These are phyloP conservation scores for Erinaceus europaeus DNA, from an alignment of 2,113 vertebrate genomes.

Conservation along the genomic window DNA sequence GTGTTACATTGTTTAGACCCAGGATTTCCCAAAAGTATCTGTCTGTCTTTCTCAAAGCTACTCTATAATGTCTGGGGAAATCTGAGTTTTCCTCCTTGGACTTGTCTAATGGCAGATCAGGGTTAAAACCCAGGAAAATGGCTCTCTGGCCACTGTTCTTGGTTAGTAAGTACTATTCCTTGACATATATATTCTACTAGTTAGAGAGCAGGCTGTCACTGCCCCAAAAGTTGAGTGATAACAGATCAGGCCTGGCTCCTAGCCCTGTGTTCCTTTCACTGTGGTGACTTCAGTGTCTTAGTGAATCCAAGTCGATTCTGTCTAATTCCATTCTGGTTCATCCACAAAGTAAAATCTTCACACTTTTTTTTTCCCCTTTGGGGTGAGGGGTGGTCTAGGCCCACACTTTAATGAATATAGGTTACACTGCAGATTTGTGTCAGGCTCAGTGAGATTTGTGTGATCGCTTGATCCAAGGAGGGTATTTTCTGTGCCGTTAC, in stretches of 20 bases:
- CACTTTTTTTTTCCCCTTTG: constrained; percentile 8
- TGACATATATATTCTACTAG: background rate
- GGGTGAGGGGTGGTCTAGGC: constrained; percentile 19
- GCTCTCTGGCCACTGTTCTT: background rate
- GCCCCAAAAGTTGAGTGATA: background rate
- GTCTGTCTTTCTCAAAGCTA: background rate
- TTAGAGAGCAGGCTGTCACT: background rate
- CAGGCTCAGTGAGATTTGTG: constrained; percentile 41
- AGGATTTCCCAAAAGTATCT: background rate
- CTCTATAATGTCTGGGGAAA: background rate
- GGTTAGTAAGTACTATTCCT: background rate
- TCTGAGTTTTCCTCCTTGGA: background rate
- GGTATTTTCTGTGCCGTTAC: constrained; percentile 17
- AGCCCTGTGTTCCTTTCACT: background rate
- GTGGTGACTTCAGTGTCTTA: background rate
- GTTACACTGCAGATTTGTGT: constrained; percentile 58
- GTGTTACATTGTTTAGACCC: background rate
- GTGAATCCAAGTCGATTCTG: background rate
- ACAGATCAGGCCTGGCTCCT: background rate
- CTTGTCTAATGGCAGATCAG: background rate
- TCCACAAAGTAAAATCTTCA: constrained; percentile 35
- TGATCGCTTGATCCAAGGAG: constrained; percentile 28
- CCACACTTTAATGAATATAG: constrained; percentile 46
- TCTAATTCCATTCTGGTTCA: constrained; percentile 11
- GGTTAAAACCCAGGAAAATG: background rate